Conservation (phyloP, 2,797 vertebrate genomes). For the Pangasius djambal region DNA sequence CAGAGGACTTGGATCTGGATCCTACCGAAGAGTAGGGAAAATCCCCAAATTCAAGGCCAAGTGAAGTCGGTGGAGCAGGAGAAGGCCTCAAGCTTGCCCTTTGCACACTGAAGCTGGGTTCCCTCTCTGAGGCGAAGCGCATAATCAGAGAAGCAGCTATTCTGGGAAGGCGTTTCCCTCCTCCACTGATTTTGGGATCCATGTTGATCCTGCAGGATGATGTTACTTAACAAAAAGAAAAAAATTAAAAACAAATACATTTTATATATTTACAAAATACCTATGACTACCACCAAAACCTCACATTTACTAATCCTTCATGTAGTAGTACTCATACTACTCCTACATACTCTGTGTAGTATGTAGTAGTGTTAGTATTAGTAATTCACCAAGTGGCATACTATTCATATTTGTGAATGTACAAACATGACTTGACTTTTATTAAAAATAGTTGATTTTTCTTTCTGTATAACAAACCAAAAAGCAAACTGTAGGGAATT, state of each 20-base stretch:
- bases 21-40: not conserved
- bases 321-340: not conserved
- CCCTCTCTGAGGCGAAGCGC: conserved; percentile 35
- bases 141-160: conserved; percentile 55
- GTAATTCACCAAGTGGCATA: not conserved
- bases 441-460: not conserved
- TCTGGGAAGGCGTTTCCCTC: conserved; percentile 45
- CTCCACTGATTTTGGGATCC: conserved; percentile 24
- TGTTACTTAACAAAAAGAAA: not conserved
- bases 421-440: not conserved
- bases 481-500: not conserved
- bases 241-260: not conserved
- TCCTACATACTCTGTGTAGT: too few relatives aligned
- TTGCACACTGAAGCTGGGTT: conserved; percentile 20
- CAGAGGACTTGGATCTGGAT: conserved; percentile 1
- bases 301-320: not conserved
- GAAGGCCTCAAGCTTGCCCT: conserved; percentile 7
- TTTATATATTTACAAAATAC: not conserved
- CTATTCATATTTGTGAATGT: not conserved
- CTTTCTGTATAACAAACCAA: not conserved
- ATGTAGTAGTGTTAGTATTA: too few relatives aligned
- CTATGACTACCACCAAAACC: not conserved
- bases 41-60: not conserved
- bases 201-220: conserved; percentile 3
- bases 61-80: not conserved